These are phyloP conservation scores for Seriola aureovittata DNA, from an alignment of 2,113 vertebrate genomes.

Conservation along the genomic window DNA sequence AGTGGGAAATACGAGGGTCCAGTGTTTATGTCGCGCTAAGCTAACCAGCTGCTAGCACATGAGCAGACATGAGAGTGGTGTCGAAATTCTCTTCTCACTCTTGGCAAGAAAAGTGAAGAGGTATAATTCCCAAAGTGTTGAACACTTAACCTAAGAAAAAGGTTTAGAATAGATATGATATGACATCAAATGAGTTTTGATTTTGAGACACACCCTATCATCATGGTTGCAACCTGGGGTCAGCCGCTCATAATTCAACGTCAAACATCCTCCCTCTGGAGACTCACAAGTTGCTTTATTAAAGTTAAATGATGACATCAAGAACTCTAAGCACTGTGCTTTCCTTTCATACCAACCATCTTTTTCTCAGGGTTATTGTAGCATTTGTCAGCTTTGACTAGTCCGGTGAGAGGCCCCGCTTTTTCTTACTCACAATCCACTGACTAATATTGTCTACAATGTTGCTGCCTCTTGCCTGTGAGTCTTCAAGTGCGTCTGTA, in stretches of 20 bases:
- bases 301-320: background rate
- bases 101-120: background rate
- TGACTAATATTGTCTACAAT: conserved; percentile 56
- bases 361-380: conserved; percentile 11
- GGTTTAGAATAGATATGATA: background rate
- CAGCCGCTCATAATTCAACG: background rate
- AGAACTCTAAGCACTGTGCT: background rate
- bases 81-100: background rate
- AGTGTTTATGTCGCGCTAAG: too few species aligned
- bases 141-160: background rate
- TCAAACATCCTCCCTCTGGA: background rate
- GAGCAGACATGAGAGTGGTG: background rate
- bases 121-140: background rate
- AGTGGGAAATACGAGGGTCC: too few species aligned
- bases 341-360: background rate
- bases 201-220: background rate
- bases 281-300: too few species aligned
- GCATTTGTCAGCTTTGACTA: background rate
- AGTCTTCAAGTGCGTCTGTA: conserved; percentile 56
- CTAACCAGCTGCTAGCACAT: too few species aligned
- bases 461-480: conserved; percentile 33
- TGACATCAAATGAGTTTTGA: background rate
- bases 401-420: background rate
- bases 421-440: conserved; percentile 41
- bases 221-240: too few species aligned